Evolutionary conservation across 2,888 invertebrate genomes (phyloP).

Genomic region (Buathra laborator): DNA sequence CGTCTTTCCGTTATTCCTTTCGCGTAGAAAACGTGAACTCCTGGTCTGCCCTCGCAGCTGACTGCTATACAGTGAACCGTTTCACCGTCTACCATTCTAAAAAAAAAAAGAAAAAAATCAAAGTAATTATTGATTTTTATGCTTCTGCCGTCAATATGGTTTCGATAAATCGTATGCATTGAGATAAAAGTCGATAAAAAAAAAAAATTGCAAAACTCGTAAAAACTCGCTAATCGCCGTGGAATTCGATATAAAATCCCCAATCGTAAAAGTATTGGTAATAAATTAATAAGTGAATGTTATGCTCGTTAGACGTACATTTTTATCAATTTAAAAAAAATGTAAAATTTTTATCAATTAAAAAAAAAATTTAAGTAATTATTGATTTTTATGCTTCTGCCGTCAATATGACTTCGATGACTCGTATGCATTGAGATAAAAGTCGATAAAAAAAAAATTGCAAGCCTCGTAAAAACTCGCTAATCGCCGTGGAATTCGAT

Average conservation of each 20-base stretch:
- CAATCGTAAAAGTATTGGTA: background rate
- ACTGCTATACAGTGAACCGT: constrained; percentile 82
- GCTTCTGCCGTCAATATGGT: background rate
- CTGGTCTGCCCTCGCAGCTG: constrained; percentile 78
- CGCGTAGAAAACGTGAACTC: constrained; percentile 79
- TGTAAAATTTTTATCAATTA: too few relatives aligned
- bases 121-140: background rate
- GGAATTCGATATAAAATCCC: constrained; percentile 35
- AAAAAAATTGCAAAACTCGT: background rate
- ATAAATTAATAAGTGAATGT: constrained; percentile 37
- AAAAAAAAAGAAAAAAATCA: constrained; percentile 64
- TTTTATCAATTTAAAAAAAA: constrained; percentile 65
- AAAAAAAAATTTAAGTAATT: constrained; percentile 9
- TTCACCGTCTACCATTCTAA: constrained; percentile 79
- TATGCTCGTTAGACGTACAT: constrained; percentile 15
- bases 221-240: background rate
- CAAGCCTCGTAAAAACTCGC: background rate
- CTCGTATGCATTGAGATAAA: background rate
- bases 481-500: constrained; percentile 4
- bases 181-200: background rate
- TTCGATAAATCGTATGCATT: background rate
- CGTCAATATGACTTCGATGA: background rate
- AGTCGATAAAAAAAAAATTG: background rate
- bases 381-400: background rate
- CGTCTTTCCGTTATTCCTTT: constrained; percentile 84